phyloP scores from a whole-genome alignment of 2,888 invertebrate species.

The Agonum fuliginosum region DNA sequence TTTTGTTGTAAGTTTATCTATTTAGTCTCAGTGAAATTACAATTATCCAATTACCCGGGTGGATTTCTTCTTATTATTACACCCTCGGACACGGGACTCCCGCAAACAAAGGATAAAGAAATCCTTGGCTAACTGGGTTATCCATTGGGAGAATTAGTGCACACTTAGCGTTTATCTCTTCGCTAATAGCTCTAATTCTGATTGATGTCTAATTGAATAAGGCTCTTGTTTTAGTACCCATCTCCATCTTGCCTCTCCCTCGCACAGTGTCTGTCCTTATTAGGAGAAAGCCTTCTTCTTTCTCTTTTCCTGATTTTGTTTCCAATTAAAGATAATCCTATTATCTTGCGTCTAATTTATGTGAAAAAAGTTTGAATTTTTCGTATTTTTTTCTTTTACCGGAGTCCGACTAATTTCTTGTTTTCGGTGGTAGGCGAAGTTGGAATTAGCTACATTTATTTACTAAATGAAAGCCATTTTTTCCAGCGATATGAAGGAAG shows the following conservation, averaged over 20 bases:
- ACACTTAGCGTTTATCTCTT: constrained; percentile 68
- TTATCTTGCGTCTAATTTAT: constrained; percentile 56
- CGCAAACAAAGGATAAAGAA: neutral
- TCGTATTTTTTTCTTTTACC: constrained; percentile 17
- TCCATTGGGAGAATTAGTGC: constrained; percentile 64
- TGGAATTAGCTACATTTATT: constrained; percentile 43
- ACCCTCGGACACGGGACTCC: neutral
- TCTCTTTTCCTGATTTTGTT: constrained; percentile 52
- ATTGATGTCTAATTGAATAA: constrained; percentile 71
- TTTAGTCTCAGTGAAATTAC: constrained; percentile 8
- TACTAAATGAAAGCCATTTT: constrained; percentile 25
- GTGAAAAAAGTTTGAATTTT: constrained; percentile 46
- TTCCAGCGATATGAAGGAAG: neutral
- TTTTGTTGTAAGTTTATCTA: too few species aligned
- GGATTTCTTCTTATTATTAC: neutral
- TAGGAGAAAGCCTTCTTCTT: neutral
- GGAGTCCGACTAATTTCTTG: too few species aligned
- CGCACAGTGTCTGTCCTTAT: neutral
- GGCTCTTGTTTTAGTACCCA: constrained; percentile 64
- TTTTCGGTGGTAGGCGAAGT: neutral
- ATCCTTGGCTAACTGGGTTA: constrained; percentile 64
- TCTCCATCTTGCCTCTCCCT: constrained; percentile 7
- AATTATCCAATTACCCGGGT: constrained; percentile 22
- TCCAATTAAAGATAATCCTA: constrained; percentile 58
- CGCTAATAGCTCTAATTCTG: constrained; percentile 70